Percentiles rank a stretch among this genome's conserved stretches.
phyloP scores from a whole-genome alignment of 2,113 vertebrate genomes.

The Vulpes lagopus region DNA sequence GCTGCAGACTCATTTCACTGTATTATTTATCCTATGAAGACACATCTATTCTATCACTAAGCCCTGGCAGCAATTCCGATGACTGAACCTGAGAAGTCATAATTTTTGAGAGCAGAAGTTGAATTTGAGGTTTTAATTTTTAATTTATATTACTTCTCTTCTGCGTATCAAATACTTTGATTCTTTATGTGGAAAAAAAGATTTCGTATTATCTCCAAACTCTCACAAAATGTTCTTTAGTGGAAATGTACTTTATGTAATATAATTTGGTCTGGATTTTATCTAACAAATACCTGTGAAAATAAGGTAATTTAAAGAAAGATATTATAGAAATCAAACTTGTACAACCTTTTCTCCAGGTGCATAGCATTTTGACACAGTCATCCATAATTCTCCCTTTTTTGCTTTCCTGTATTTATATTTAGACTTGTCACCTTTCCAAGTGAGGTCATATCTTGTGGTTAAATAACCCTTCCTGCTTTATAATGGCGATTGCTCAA shows the following conservation, averaged over 20 bases:
- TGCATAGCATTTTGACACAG: neutral
- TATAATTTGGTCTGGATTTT: constrained; percentile 8
- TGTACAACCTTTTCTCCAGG: neutral
- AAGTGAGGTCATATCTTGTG: neutral
- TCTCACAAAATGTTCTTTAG: neutral
- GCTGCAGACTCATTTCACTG: neutral
- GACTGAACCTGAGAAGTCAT: neutral
- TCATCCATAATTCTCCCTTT: neutral
- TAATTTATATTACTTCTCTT: constrained; percentile 12
- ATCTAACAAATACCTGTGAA: constrained; percentile 50
- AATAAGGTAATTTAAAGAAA: constrained; percentile 46
- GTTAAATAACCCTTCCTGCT: constrained; percentile 18
- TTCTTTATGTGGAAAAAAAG: neutral
- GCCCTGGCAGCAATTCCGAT: neutral
- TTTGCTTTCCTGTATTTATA: constrained; percentile 22
- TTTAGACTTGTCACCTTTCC: constrained; percentile 20
- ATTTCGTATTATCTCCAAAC: neutral
- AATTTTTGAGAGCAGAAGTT: constrained; percentile 29
- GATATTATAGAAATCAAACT: neutral
- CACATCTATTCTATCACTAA: neutral
- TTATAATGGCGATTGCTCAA: neutral
- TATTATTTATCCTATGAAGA: neutral
- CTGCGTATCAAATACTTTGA: neutral
- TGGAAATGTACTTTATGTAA: neutral
- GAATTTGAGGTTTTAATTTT: constrained; percentile 9